These are phyloP conservation scores for Pleuronectes platessa DNA, from an alignment of 2,113 vertebrate species.

Conservation along the genomic window DNA sequence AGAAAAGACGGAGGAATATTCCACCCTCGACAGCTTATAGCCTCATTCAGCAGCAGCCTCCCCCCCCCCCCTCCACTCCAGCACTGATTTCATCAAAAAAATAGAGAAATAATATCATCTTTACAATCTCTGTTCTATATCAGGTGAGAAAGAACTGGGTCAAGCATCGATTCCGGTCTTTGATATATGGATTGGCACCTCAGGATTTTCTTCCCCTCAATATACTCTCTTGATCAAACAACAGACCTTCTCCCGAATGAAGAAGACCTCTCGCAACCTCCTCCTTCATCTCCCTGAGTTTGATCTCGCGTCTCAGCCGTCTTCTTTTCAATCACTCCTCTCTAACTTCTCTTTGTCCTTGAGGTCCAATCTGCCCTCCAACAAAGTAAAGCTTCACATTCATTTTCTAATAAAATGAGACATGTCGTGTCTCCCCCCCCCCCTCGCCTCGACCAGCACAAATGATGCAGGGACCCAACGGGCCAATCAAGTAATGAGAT, in stretches of 20 bases:
- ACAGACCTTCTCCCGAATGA: constrained; percentile 49
- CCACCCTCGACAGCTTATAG: background rate
- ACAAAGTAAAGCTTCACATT: constrained; percentile 48
- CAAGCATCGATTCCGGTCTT: constrained; percentile 17
- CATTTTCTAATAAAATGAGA: constrained; percentile 25
- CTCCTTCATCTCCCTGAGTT: constrained; percentile 64
- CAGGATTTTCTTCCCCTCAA: constrained; percentile 48
- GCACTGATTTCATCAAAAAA: background rate
- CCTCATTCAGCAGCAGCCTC: background rate
- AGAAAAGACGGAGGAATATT: background rate
- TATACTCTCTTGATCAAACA: constrained; percentile 71
- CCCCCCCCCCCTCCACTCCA: background rate
- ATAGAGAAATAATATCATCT: constrained; percentile 15
- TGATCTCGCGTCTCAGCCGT: constrained; percentile 60
- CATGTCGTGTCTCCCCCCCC: background rate
- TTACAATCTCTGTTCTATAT: constrained; percentile 25
- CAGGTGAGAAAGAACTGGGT: constrained; percentile 17
- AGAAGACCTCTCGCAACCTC: constrained; percentile 62
- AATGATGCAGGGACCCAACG: constrained; percentile 11
- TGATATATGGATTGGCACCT: constrained; percentile 49
- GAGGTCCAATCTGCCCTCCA: constrained; percentile 61
- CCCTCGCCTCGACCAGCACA: background rate
- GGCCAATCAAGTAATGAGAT: background rate
- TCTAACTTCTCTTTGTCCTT: constrained; percentile 26
- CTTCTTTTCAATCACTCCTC: constrained; percentile 21